Evolutionary conservation across 2,113 vertebrate genomes (phyloP), one percentile per base, ranked within the genome.

Genomic region (Erythrocebus patas): DNA sequence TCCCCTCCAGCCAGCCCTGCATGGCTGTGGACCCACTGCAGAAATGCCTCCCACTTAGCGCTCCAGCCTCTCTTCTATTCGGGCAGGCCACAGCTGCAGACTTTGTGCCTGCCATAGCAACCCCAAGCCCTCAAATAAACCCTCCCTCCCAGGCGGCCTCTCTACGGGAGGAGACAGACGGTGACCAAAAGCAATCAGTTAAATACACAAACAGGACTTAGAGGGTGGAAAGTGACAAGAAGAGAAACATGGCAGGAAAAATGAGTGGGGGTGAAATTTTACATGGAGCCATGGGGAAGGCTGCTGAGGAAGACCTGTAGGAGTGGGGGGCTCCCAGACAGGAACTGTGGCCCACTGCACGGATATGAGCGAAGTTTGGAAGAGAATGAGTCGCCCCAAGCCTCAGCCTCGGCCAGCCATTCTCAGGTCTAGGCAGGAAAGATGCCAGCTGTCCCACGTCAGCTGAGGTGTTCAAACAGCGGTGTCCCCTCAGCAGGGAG

Each of bases 11-110:
- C 32, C 14, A 6, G 14, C 27, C 55, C n/a, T 5, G 3, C 2
- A 2, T 2, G n/a, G 30, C 52, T 17, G 23, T 0, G 40, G 35
- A 18, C 50, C 22, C 23, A 0, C 23, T 35, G 5, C 13, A 10
- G 30, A 43, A 8, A 25, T 3, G 0, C 1, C 7, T 75, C 55
- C 48, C 52, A 6, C 23, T 23, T 6, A 50, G 27, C n/a, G 5
- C 55, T 55, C 61, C 23, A 22, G 25, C 10, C 6, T n/a, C 93
- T 68, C 9, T 52, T 6, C 8, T 55, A 55, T 55, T 5, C 25
- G 1, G 1, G 8, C 45, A 5, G 22, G 22, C 45, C 61, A 48
- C 25, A 59, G 20, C 5, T 38, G n/a, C 72, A 48, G 20, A 55
- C 59, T 12, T 32, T 2, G 35, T 0, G 66, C 66, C 55, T 30